phyloP scores from a whole-genome alignment of 2,888 invertebrate genomes.

The Matsumyia berberina region DNA sequence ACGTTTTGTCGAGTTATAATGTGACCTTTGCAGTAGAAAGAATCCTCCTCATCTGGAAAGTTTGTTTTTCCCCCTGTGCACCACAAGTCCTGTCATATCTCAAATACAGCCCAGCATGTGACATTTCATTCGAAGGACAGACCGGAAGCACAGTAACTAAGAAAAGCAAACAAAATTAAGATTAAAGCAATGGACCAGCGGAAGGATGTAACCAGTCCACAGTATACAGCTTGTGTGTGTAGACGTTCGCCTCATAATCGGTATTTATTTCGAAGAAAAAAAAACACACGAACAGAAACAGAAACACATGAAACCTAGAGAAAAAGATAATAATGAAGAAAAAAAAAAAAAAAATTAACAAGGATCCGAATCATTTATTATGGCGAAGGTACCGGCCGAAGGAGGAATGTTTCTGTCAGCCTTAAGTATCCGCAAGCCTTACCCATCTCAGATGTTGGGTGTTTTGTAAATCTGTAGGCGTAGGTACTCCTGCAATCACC shows the following conservation, averaged over 20 bases:
- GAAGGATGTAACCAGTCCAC: slow-evolving; percentile 37
- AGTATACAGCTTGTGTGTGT: slow-evolving; percentile 12
- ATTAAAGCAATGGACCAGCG: slow-evolving; percentile 55
- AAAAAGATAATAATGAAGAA: not conserved
- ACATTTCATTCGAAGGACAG: slow-evolving; percentile 33
- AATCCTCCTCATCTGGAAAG: slow-evolving; percentile 50
- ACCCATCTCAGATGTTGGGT: slow-evolving; percentile 17
- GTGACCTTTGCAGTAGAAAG: slow-evolving; percentile 45
- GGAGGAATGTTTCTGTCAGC: slow-evolving; percentile 27
- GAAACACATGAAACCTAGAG: not conserved
- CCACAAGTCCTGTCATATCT: slow-evolving; percentile 41
- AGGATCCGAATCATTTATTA: slow-evolving; percentile 66
- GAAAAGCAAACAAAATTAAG: slow-evolving; percentile 61
- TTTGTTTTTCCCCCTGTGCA: slow-evolving; percentile 20
- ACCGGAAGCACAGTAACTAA: not conserved
- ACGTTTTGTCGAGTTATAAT: slow-evolving; percentile 29
- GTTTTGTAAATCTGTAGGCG: slow-evolving; percentile 4
- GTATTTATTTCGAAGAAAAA: slow-evolving; percentile 52
- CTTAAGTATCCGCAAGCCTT: slow-evolving; percentile 28
- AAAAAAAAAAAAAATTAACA: slow-evolving; percentile 60
- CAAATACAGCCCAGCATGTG: slow-evolving; percentile 57
- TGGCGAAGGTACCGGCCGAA: slow-evolving; percentile 34
- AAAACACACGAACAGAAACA: slow-evolving; percentile 10
- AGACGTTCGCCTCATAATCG: slow-evolving; percentile 51
- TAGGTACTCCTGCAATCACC: not conserved